These are phyloP conservation scores for Gisinianus flammeolus DNA, from an alignment of 2,888 invertebrate species.

Conservation along the genomic window DNA sequence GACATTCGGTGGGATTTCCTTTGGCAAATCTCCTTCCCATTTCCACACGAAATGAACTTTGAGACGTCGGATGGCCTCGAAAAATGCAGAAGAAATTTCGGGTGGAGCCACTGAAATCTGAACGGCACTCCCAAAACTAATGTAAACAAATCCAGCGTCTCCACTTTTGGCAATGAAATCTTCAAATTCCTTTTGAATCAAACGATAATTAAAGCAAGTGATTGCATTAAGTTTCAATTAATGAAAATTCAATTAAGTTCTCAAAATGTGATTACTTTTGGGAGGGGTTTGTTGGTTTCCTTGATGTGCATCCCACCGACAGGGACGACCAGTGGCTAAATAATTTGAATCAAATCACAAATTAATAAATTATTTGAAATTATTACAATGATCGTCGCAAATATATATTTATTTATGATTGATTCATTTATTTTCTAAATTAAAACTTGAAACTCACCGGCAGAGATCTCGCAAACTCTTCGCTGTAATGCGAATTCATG, in stretches of 20 bases:
- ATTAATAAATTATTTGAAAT: too few relatives aligned
- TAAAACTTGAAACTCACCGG: too few relatives aligned
- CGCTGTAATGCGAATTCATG: constrained; percentile 51
- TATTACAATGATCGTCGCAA: too few relatives aligned
- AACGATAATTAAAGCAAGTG: neutral
- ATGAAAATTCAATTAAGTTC: neutral
- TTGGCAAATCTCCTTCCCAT: constrained; percentile 49
- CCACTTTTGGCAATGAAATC: constrained; percentile 32
- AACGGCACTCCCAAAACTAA: constrained; percentile 40
- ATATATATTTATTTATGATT: too few relatives aligned
- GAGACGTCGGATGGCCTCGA: constrained; percentile 43
- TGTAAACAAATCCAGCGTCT: constrained; percentile 38
- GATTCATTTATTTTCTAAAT: too few relatives aligned
- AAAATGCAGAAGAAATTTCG: constrained; percentile 41
- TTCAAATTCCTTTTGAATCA: constrained; percentile 22
- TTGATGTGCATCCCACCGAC: constrained; percentile 42
- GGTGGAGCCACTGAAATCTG: constrained; percentile 25
- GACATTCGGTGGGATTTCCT: constrained; percentile 61
- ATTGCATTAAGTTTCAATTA: neutral
- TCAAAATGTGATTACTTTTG: constrained; percentile 42
- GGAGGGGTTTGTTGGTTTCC: constrained; percentile 33
- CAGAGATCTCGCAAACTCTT: constrained; percentile 49
- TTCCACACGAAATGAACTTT: constrained; percentile 51
- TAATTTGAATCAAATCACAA: too few relatives aligned
- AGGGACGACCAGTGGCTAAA: constrained; percentile 21